These are phyloP conservation scores for Leucophenga maculata DNA, from an alignment of 2,888 invertebrate species.

Conservation along the genomic window DNA sequence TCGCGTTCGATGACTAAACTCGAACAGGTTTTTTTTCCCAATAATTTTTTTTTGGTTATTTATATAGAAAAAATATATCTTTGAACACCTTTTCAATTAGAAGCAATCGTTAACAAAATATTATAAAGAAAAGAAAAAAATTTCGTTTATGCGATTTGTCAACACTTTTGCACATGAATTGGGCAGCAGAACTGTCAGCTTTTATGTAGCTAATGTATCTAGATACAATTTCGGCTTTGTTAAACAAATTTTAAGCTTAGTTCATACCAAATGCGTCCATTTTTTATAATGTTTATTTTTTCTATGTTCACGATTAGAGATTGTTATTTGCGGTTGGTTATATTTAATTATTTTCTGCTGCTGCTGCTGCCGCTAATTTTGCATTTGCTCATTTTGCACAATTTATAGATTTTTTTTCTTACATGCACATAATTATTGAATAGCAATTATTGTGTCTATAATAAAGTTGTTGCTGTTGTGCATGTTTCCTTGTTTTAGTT, in stretches of 20 bases:
- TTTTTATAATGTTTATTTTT: neutral
- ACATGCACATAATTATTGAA: slow-evolving; percentile 4
- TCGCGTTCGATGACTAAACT: slow-evolving; percentile 8
- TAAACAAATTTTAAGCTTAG: neutral
- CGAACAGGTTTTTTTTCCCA: slow-evolving; percentile 8
- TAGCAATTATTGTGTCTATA: neutral
- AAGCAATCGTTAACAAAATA: too few relatives aligned
- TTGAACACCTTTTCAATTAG: neutral
- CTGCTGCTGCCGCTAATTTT: neutral
- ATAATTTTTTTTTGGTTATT: neutral
- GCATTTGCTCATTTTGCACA: neutral
- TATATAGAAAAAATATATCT: neutral
- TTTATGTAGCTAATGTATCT: too few relatives aligned
- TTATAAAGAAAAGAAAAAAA: too few relatives aligned
- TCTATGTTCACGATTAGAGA: neutral
- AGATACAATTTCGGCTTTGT: too few relatives aligned
- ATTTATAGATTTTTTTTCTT: neutral
- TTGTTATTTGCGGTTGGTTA: neutral
- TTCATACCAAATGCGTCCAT: neutral
- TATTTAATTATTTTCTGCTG: too few relatives aligned
- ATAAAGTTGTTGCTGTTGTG: neutral
- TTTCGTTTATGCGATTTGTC: neutral
- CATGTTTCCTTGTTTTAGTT: slow-evolving; percentile 5
- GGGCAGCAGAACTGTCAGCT: neutral
- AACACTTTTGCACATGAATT: neutral